These are phyloP conservation scores for Antheraea pernyi DNA, from an alignment of 1,140 invertebrate genomes.

Conservation along the genomic window DNA sequence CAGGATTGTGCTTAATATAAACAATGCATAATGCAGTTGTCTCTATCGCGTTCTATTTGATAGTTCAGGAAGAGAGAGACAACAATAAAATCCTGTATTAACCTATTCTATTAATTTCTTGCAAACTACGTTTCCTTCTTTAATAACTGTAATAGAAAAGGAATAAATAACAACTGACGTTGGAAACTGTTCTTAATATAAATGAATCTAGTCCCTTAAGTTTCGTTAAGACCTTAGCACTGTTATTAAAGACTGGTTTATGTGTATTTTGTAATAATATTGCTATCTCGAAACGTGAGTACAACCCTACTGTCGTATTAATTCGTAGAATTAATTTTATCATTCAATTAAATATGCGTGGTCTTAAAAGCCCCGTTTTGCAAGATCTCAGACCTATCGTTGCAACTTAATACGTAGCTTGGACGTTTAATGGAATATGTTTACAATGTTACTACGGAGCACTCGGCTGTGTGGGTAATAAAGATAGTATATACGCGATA, in stretches of 20 bases:
- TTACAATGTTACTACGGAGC: background rate
- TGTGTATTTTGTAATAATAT: background rate
- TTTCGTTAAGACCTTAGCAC: too few species aligned
- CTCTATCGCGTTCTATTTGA: too few species aligned
- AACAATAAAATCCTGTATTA: too few species aligned
- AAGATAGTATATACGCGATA: background rate
- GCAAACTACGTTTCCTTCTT: too few species aligned
- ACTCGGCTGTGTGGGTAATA: background rate
- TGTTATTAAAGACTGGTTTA: background rate
- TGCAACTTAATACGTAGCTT: conserved; percentile 6
- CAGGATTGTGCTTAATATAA: too few species aligned
- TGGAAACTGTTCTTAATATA: too few species aligned
- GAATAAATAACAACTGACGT: too few species aligned
- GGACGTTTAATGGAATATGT: conserved; percentile 1
- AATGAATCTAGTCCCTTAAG: too few species aligned
- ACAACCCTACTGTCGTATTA: background rate
- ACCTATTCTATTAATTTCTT: too few species aligned
- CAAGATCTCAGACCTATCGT: background rate
- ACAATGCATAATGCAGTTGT: too few species aligned
- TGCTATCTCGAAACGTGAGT: background rate
- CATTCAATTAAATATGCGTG: conserved; percentile 7
- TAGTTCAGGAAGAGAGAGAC: too few species aligned
- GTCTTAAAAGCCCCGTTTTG: conserved; percentile 12
- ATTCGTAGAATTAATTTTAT: conserved; percentile 4
- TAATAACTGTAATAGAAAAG: too few species aligned